Conservation (phyloP, 2,797 vertebrate species). For the Tinamus major region DNA sequence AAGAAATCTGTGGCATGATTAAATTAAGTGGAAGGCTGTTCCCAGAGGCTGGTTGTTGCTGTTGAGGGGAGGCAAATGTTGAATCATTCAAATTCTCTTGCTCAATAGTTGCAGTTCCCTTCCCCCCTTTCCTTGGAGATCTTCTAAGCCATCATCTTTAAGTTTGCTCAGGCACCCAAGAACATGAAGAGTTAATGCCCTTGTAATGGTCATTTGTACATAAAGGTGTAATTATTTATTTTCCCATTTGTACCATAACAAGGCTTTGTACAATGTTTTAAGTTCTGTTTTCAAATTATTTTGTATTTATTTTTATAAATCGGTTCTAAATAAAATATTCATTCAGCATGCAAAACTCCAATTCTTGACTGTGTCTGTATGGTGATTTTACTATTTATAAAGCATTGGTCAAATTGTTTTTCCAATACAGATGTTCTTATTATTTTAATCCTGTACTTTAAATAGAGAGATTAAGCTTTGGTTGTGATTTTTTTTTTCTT, state of each 20-base stretch:
- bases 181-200: constrained; percentile 72
- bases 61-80: constrained; percentile 3
- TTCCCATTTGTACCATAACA: constrained; percentile 97
- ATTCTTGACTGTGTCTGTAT: constrained; percentile 63
- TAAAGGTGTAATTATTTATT: constrained; percentile 98
- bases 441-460: background rate
- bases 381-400: constrained; percentile 25
- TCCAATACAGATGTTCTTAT: background rate
- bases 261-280: constrained; percentile 98
- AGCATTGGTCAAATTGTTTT: background rate
- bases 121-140: constrained; percentile 21
- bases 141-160: constrained; percentile 43
- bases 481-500: background rate
- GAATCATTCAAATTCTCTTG: constrained; percentile 38
- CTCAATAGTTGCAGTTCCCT: constrained; percentile 15
- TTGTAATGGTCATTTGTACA: constrained; percentile 89
- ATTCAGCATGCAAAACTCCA: constrained; percentile 93
- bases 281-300: constrained; percentile 96
- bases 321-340: constrained; percentile 98
- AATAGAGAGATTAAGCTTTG: background rate
- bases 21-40: constrained; percentile 53
- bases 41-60: constrained; percentile 20
- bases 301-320: constrained; percentile 99
- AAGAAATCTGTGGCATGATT: constrained; percentile 21
- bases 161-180: constrained; percentile 77